Conservation (phyloP, 2,888 invertebrate genomes). For the Rotaria macrura region DNA sequence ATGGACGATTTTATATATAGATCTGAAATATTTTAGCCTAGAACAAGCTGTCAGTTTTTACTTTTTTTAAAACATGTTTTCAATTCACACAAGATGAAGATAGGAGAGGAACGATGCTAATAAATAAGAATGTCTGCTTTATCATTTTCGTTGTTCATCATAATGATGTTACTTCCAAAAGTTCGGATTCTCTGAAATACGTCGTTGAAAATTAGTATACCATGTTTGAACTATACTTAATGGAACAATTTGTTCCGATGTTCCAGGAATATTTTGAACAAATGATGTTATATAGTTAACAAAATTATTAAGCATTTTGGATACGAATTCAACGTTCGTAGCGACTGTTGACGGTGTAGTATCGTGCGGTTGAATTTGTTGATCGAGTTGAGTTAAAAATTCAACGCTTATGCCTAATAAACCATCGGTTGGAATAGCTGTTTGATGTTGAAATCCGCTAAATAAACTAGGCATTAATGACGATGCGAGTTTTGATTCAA, state of each 20-base stretch:
- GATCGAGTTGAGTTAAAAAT: slow-evolving; percentile 56
- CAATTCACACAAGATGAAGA: no score
- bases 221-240: slow-evolving; percentile 75
- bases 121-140: no score
- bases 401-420: slow-evolving; percentile 88
- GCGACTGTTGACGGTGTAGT: slow-evolving; percentile 42
- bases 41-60: no score
- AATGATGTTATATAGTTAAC: slow-evolving; percentile 85
- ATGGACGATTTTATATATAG: no score
- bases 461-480: not conserved
- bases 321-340: slow-evolving; percentile 55
- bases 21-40: no score
- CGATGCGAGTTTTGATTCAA: not conserved
- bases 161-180: slow-evolving; percentile 63
- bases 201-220: slow-evolving; percentile 81
- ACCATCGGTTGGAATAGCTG: slow-evolving; percentile 52
- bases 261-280: slow-evolving; percentile 67
- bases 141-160: not conserved
- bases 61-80: no score
- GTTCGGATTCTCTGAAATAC: slow-evolving; percentile 76
- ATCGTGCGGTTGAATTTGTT: slow-evolving; percentile 50
- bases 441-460: not conserved
- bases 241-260: slow-evolving; percentile 73
- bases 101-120: no score
- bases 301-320: slow-evolving; percentile 83